Base-by-base conservation (phyloP, 2,888 invertebrate species). In the Hydraecia micacea region DNA sequence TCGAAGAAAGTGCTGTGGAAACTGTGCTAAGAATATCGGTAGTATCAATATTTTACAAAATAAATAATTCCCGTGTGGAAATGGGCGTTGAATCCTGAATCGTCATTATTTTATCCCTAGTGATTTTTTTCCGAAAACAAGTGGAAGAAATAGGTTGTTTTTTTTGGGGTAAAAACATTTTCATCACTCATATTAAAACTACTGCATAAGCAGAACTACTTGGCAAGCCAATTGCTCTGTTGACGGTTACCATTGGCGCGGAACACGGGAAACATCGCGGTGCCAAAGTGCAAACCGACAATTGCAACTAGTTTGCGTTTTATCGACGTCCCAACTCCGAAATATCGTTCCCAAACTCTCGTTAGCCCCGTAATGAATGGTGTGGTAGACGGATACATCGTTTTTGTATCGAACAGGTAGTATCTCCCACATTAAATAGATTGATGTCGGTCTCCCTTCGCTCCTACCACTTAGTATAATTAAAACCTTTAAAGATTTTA, bases 401-500 rank as follows among this genome's bases (percentile, higher is more conserved):
- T 90, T 89, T 90, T 88, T 86, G 79, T 75, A 74, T 77, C 83
- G 67, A 84, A 73, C 81, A 86, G 83, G 84, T 85, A 73, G 52
- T 75, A 75, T 75, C 75, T 84, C 72, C 49, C 70, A 75, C 95
- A 95, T 95, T 95, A 95, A 95, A 90, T 91, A 93, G 95, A 96
- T 96, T 95, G 95, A 95, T 93, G 94, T 91, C 89, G 91, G 88
- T 84, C 83, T 86, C 89, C 87, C 87, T 84, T 87, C 90, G 85
- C 84, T 84, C 82, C 86, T 87, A 90, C 91, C 95, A 96, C 96
- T 96, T 94, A 95, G 91, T 91, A 92, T 95, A 95, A 96, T 96
- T 96, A 96, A 96, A 92, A 94, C 94, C 94, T 94, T 94, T 93
- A 94, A 94, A 95, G 93, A 94, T 94, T 92, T 92, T 93, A 92